Base-by-base conservation (phyloP, 2,888 invertebrate genomes). In the Drymonia ruficornis region DNA sequence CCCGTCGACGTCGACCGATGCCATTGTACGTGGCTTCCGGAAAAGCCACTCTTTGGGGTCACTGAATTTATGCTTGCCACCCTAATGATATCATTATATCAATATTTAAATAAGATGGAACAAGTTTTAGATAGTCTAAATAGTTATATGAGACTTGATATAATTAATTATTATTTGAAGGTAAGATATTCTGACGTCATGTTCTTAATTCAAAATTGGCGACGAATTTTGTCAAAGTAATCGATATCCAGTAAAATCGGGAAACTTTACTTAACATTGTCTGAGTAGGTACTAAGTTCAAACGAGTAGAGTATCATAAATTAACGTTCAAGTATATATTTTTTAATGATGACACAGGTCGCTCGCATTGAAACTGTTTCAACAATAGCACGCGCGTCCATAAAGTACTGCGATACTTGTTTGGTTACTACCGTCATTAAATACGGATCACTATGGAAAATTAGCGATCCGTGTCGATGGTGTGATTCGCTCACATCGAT, bases 401-500 rank as follows among this genome's bases (percentile, higher is more conserved):
- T 76, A 76, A 82, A 80, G 81, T 83, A 80, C 74, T 69, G 79
- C 78, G 74, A 86, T 87, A 81, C 81, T 80, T 71, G 84, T 84
- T 80, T 78, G 82, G 81, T 81, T 82, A 84, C 77, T 76, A 79
- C 80, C 79, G 79, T 78, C 75, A 76, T 72, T 78, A 80, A 84
- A 82, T 75, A 77, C 65, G 73, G 72, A 72, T 72, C 70, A 73
- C 84, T 85, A 91, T 91, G 89, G 85, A 84, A 83, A 88, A 84
- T 88, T 82, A 89, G 87, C 91, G 86, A 89, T 80, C 87, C 91
- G 90, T 90, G 74, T 76, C 89, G 86, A 85, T 89, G 87, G 91
- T 91, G 89, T 91, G 91, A 92, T 91, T 91, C 88, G 91, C 88
- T 86, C 89, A 90, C 90, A 89, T 89, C 86, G 84, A 84, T 90